Evolutionary conservation across 2,888 invertebrate genomes (phyloP).

Genomic region (Boloria selene): DNA sequence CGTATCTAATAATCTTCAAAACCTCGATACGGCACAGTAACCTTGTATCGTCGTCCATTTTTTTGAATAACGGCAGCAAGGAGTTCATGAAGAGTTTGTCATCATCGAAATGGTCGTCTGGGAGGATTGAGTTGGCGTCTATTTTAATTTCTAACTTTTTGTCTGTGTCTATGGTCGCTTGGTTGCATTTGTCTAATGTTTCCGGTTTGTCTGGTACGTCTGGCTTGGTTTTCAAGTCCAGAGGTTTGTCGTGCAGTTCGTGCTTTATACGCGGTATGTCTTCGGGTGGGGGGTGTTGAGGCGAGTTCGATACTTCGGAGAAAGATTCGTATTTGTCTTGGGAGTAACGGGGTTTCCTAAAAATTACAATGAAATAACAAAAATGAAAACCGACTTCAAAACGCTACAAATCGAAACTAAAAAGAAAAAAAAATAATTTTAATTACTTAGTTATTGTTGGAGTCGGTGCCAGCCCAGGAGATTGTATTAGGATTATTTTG

Average conservation of each 20-base stretch:
- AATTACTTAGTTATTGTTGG: too few species aligned
- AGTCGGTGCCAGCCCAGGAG: too few species aligned
- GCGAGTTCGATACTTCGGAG: constrained; percentile 73
- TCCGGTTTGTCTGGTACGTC: constrained; percentile 53
- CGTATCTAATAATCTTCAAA: constrained; percentile 68
- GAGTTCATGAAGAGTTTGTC: constrained; percentile 76
- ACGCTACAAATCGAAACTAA: too few species aligned
- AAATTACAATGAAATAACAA: too few species aligned
- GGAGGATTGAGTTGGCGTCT: constrained; percentile 68
- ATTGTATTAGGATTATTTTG: too few species aligned
- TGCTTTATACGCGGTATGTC: constrained; percentile 60
- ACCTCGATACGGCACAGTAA: constrained; percentile 71
- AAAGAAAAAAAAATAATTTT: too few species aligned
- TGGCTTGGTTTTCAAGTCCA: constrained; percentile 65
- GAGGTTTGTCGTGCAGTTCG: constrained; percentile 61
- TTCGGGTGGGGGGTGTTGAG: constrained; percentile 67
- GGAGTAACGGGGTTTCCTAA: constrained; percentile 71
- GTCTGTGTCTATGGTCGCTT: constrained; percentile 53
- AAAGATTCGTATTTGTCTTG: constrained; percentile 75
- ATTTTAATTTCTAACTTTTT: constrained; percentile 68
- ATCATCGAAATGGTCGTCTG: constrained; percentile 73
- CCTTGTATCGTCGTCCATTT: constrained; percentile 74
- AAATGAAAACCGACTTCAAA: too few species aligned
- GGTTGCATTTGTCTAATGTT: constrained; percentile 63
- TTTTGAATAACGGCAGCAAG: constrained; percentile 69